Conservation (phyloP, 2,797 vertebrate genomes). For the Spheniscus humboldti region DNA sequence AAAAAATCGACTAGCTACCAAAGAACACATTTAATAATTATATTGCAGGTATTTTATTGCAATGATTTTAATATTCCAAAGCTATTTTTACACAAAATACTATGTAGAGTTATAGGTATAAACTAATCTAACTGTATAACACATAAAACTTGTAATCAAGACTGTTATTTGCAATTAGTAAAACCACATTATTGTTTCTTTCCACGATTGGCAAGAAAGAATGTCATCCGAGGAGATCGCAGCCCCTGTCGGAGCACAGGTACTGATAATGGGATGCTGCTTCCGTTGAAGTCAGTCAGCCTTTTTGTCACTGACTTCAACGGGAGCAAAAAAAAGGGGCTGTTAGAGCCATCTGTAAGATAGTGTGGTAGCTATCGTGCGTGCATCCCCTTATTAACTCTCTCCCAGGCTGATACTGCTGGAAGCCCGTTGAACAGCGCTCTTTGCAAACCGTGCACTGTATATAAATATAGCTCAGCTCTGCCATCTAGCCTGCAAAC, state of each 20-base stretch:
- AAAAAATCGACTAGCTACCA: constrained; percentile 76
- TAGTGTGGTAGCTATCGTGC: rapidly evolving
- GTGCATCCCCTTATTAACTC: neutral
- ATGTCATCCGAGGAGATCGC: constrained; percentile 53
- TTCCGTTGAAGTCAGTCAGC: neutral
- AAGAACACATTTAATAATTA: constrained; percentile 80
- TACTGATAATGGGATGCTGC: neutral
- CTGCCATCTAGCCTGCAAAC: constrained; percentile 20
- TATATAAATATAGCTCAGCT: neutral
- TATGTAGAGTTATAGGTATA: constrained; percentile 80
- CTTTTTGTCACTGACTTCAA: neutral
- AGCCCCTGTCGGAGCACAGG: neutral
- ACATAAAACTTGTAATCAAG: constrained; percentile 69
- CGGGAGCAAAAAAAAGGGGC: neutral
- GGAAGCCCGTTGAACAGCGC: neutral
- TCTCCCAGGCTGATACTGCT: neutral
- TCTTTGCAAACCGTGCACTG: neutral
- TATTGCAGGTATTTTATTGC: constrained; percentile 82
- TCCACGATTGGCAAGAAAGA: constrained; percentile 69
- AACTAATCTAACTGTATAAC: constrained; percentile 75
- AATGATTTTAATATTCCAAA: constrained; percentile 83
- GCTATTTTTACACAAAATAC: constrained; percentile 83
- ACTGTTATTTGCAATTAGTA: constrained; percentile 74
- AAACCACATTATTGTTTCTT: constrained; percentile 65
- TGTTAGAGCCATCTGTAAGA: rapidly evolving